Evolutionary conservation across 2,888 invertebrate species (phyloP), one percentile per base, ranked within the genome.

Genomic region (Apoda limacodes): DNA sequence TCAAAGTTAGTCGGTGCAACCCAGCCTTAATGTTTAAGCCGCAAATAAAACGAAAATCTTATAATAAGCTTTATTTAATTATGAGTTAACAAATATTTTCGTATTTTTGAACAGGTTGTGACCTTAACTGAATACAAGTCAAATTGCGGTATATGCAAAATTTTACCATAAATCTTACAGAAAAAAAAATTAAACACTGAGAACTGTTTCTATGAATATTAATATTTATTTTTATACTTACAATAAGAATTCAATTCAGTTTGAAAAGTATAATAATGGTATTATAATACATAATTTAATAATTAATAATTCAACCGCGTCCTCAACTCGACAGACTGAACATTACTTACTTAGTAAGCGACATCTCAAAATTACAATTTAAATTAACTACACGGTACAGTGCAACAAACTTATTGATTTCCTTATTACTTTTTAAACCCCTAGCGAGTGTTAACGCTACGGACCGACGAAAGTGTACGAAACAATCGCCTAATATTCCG

Each of bases 11-110:
- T n/a, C n/a, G n/a, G n/a, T n/a, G n/a, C n/a, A n/a, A n/a, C n/a
- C n/a, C n/a, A n/a, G n/a, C n/a, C n/a, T n/a, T n/a, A n/a, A n/a
- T n/a, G n/a, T n/a, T n/a, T n/a, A n/a, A n/a, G n/a, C n/a, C n/a
- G n/a, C n/a, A n/a, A 76, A 74, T 72, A 72, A 78, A 76, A 76
- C 75, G 30, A 76, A 52, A 65, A 55, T 76, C 76, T 80, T 80
- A 78, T 78, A 75, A 76, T 80, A 80, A 78, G 80, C 80, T 80
- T 78, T 80, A 80, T 80, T 78, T 80, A 78, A 80, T 80, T 80
- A 80, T 78, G 76, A 80, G 76, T 78, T 80, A 80, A 80, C 80
- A 80, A 76, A 78, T 78, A 70, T 72, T 72, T 71, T 71, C 71
- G 70, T 71, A 72, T 72, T 74, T 78, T 75, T 70, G 78, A 80